phyloP scores from a whole-genome alignment of 2,113 vertebrate genomes.

The Gavia stellata region DNA sequence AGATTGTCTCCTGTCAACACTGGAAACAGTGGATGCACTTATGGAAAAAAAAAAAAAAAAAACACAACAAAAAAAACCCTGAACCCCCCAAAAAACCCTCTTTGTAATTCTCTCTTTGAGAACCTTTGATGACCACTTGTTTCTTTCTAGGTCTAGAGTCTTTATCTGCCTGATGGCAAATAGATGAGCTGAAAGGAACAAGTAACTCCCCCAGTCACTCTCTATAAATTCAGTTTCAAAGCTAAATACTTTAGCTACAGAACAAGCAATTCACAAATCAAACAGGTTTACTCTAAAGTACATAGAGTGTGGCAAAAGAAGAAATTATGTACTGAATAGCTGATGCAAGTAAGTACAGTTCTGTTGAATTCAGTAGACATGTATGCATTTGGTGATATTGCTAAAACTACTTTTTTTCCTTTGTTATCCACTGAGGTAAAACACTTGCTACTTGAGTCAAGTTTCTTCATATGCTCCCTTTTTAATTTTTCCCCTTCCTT shows the following conservation, averaged over 20 bases:
- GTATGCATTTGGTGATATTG: not conserved
- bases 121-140: not conserved
- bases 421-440: not conserved
- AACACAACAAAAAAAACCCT: not conserved
- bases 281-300: not conserved
- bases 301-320: not conserved
- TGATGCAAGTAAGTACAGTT: not conserved
- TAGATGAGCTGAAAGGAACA: not conserved
- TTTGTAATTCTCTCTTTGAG: not conserved
- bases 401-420: not conserved
- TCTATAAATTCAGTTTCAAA: not conserved
- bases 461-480: not conserved
- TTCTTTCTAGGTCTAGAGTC: not conserved
- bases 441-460: not conserved
- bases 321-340: not conserved
- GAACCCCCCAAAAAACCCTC: fast-evolving
- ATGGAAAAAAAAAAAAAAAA: not conserved
- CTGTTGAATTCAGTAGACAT: not conserved
- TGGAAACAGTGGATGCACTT: not conserved
- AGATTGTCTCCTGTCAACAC: not conserved
- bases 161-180: not conserved
- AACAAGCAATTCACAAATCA: not conserved
- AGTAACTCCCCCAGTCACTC: not conserved
- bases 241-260: not conserved
- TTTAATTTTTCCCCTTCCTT: not conserved